Base-by-base conservation (phyloP, 2,113 vertebrate species). In the Hassar affinis region DNA sequence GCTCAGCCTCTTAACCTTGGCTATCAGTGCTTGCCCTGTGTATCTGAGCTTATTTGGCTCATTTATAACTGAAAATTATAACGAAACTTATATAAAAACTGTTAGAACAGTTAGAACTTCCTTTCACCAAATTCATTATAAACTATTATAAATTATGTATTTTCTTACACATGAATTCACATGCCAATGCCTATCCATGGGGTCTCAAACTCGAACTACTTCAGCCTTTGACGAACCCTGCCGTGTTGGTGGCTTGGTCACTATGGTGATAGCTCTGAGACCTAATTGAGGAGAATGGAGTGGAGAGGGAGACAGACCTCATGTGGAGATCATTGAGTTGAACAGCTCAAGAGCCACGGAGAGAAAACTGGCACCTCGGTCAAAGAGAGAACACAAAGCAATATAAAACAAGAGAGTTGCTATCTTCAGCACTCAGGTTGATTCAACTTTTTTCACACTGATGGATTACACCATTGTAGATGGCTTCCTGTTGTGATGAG, bases 301-400 rank as follows among this genome's bases (percentile, higher is more conserved):
- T 57, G 54, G 75, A 25, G 35, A 42, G 17, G 9, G 30, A 72
- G 72, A 68, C 54, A 30, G 61, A 86, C 82, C 78, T 79, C 79
- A 81, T 82, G 79, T 66, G 51, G 64, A 66, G 86, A 74, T 66
- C 49, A 87, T 56, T 81, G 54, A 84, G 22, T 49, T 33, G 66
- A 87, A 71, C 45, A 76, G 75, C 74, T 78, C 64, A 8, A 57
- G 61, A 81, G 51, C 72, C 49, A 82, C 0, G 4, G 30, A 86
- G 61, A 66, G 51, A 54, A 81, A 45, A 69, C 62, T 45, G 66
- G 59, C 38, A 84, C 10, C 57, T 81, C 14, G 45, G 30, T 33
- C 42, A 51, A 52, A 54, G 57, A 83, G 52, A 33, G 56, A 68
- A 77, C 49, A 76, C 69, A 72, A 59, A 83, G 68, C 15, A 54